phyloP scores from a whole-genome alignment of 2,113 vertebrate genomes.

The Cariama cristata region DNA sequence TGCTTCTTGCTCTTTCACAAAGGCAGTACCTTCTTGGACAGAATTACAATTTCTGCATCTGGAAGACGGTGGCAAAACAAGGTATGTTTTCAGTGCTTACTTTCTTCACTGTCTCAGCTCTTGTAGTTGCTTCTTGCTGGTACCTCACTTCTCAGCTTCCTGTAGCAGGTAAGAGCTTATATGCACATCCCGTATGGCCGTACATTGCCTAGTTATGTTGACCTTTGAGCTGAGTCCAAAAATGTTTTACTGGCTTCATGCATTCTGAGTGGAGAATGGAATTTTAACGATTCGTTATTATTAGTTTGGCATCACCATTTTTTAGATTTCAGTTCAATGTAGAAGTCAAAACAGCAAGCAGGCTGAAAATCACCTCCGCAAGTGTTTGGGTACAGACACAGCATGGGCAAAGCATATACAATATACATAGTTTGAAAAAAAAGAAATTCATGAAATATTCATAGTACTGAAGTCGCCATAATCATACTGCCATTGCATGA shows the following conservation, averaged over 20 bases:
- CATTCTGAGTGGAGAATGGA: fast-evolving
- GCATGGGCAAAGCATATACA: no score
- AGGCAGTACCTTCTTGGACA: neutral
- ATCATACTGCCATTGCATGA: neutral
- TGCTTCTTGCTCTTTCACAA: neutral
- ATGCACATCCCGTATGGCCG: no score
- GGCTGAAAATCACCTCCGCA: neutral
- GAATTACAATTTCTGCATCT: neutral
- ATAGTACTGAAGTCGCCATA: no score
- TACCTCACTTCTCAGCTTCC: neutral
- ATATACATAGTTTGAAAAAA: neutral
- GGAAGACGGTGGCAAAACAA: neutral
- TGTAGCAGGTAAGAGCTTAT: neutral
- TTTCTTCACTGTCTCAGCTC: neutral
- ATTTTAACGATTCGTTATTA: neutral
- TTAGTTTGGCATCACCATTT: neutral
- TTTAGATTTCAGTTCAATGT: neutral
- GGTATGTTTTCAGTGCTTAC: neutral
- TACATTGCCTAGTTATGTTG: neutral
- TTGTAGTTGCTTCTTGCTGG: neutral
- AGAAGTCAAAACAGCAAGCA: neutral
- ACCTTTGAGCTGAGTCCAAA: neutral
- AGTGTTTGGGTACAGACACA: neutral
- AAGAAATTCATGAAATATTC: neutral
- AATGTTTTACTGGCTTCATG: neutral